Evolutionary conservation across 2,797 vertebrate species (phyloP).

Genomic region (Sandelia bainsii): DNA sequence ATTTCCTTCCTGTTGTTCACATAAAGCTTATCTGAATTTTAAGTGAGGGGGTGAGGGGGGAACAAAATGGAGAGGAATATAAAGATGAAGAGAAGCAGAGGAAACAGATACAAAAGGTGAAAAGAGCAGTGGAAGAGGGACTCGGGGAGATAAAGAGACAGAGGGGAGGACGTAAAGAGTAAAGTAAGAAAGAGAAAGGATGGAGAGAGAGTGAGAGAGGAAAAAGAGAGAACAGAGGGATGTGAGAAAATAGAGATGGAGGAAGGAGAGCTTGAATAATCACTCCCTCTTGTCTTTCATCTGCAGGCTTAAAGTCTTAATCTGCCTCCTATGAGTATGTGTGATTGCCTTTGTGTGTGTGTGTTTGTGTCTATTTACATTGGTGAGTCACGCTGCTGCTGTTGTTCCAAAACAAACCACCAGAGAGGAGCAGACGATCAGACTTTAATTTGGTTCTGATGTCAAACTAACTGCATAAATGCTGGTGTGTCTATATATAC

Average conservation of each 20-base stretch:
- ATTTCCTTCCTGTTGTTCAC: constrained; percentile 26
- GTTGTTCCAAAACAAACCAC: constrained; percentile 32
- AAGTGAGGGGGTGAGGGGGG: constrained; percentile 29
- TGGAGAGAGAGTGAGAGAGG: neutral
- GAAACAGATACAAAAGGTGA: neutral
- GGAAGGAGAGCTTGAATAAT: constrained; percentile 47
- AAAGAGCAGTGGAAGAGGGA: neutral
- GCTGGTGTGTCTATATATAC: neutral
- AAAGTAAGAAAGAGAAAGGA: neutral
- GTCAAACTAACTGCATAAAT: constrained; percentile 1
- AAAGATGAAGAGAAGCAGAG: constrained; percentile 19
- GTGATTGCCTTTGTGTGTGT: neutral
- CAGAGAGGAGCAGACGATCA: constrained; percentile 58
- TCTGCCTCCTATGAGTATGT: constrained; percentile 53
- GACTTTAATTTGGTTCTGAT: neutral
- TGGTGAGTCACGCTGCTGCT: neutral
- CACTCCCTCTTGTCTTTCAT: constrained; percentile 64
- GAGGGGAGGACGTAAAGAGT: neutral
- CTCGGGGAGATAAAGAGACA: neutral
- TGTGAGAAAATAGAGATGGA: constrained; percentile 6
- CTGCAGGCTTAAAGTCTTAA: constrained; percentile 72
- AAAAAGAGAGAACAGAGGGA: constrained; percentile 12
- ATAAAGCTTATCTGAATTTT: constrained; percentile 39
- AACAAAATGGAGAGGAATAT: constrained; percentile 15
- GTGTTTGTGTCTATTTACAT: constrained; percentile 28